Conservation (phyloP, 2,797 vertebrate species). For the Tarsius wallacei region DNA sequence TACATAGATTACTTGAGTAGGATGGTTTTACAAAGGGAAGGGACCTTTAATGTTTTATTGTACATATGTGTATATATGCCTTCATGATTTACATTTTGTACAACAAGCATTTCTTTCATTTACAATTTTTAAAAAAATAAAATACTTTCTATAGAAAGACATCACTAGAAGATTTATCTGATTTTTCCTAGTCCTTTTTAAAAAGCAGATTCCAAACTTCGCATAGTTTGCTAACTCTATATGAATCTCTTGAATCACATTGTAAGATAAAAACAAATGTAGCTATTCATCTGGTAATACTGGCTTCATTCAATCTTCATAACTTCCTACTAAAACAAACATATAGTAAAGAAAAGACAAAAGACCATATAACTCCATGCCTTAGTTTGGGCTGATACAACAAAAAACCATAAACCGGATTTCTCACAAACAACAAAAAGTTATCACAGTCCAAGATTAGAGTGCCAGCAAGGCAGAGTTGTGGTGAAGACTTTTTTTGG, state of each 20-base stretch:
- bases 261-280: conserved; percentile 4
- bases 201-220: not conserved
- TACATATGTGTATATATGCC: not conserved
- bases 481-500: not conserved
- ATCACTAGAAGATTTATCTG: not conserved
- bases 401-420: too few species aligned
- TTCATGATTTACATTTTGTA: not conserved
- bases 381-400: too few species aligned
- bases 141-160: not conserved
- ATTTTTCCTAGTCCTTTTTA: not conserved
- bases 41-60: not conserved
- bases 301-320: not conserved
- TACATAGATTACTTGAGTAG: not conserved
- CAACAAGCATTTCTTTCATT: not conserved
- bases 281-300: conserved; percentile 30
- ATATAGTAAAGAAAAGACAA: conserved; percentile 18
- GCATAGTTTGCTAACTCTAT: not conserved
- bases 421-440: too few species aligned
- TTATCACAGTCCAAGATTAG: too few species aligned
- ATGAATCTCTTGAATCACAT: conserved; percentile 20
- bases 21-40: not conserved
- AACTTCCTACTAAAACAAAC: not conserved
- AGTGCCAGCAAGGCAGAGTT: too few species aligned
- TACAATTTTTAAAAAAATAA: not conserved
- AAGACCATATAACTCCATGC: not conserved